Base-by-base conservation (phyloP, 2,113 vertebrate species). In the Amblyornis subalaris region DNA sequence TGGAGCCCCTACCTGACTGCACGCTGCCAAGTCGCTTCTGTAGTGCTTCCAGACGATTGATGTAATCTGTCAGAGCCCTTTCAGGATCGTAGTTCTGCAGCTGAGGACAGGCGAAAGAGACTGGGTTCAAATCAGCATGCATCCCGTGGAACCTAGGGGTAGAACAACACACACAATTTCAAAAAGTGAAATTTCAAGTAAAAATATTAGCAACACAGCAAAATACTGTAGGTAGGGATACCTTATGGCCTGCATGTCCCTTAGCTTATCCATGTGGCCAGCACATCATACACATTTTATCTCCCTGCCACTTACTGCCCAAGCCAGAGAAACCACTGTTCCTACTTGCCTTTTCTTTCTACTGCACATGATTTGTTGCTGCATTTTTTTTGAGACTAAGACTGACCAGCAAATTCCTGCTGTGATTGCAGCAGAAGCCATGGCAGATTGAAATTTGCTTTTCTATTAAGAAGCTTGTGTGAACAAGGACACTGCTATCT, bases 21-120 rank as follows among this genome's bases (percentile, higher is more conserved):
- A 98, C 98, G 3, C 97, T 98, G 55, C 99, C 99, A 8, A 99
- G 98, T 35, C 99, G 96, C 96, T 99, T 98, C 88, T 99, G 99
- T 35, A 99, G 98, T 0, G 99, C 98, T 93, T 99, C 99, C 88
- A 99, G 98, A 20, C 99, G 98, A 26, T 98, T 95, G 97, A 99
- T 99, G 89, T 99, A 99, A 96, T 99, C 99, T 1, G 98, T 99
- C 71, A 99, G 98, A 26, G 99, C 99, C 85, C 99, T 97, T 82
- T 99, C 99, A 4, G 99, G 99, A 65, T 99, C 99, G 5, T 99
- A 99, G 96, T 98, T 99, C 98, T 99, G 99, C 87, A 99, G 98
- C 70, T 99, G 99, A 72, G 99, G 98, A 75, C 98, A 99, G 38
- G 98, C 73, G 44, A 99, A 97, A 26, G 98, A 96, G 14, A 96